Evolutionary conservation across 2,888 invertebrate genomes (phyloP).

Genomic region (Apamea epomidion): DNA sequence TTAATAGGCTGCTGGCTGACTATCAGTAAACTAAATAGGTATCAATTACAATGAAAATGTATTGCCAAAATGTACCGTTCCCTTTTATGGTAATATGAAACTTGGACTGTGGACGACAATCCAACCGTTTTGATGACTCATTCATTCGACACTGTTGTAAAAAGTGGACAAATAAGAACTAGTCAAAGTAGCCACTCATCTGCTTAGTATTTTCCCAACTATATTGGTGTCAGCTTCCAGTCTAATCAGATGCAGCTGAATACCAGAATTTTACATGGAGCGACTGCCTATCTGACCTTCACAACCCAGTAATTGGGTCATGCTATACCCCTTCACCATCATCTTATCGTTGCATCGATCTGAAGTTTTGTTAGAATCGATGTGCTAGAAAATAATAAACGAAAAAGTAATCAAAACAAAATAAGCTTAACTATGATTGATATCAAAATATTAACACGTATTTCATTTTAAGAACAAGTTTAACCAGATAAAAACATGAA

Average conservation of each 20-base stretch:
- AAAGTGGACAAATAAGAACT: constrained; percentile 5
- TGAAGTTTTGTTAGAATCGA: neutral
- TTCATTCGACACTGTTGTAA: constrained; percentile 7
- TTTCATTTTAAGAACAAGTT: neutral
- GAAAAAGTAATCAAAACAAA: neutral
- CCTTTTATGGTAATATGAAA: constrained; percentile 17
- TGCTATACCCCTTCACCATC: too few species aligned
- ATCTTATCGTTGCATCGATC: neutral
- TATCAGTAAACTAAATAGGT: constrained; percentile 10
- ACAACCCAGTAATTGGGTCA: too few species aligned
- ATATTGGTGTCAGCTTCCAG: too few species aligned
- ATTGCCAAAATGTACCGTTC: neutral
- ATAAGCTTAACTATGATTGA: neutral
- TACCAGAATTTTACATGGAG: too few species aligned
- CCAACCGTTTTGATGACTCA: constrained; percentile 19
- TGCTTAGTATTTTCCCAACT: too few species aligned
- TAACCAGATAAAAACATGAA: neutral
- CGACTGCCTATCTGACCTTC: too few species aligned
- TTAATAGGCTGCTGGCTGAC: neutral
- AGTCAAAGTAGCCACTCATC: neutral
- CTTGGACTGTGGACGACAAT: constrained; percentile 30
- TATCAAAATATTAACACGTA: neutral
- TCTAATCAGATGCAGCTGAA: too few species aligned
- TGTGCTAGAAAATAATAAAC: neutral
- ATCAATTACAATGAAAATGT: neutral